Evolutionary conservation across 2,113 vertebrate genomes (phyloP), one percentile per base, ranked within the genome.

Genomic region (Formicarius rufipectus): DNA sequence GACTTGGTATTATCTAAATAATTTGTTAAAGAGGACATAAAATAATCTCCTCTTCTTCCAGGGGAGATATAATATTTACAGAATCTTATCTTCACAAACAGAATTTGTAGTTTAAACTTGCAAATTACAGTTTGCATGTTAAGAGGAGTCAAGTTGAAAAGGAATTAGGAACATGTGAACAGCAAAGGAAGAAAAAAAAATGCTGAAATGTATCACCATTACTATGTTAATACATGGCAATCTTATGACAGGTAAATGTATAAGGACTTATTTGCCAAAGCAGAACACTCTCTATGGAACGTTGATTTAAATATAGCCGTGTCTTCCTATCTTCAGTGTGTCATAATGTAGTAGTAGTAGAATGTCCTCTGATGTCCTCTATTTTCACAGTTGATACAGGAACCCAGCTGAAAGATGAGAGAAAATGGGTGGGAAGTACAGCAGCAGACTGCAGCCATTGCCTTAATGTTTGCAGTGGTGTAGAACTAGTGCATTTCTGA

Each of bases 311-410:
- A 96, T 89, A 91, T 72, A 94, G 52, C 56, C 0, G 0, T 75
- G 69, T 42, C 45, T 93, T 78, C 62, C 30, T 82, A 53, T 93
- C 93, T 95, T 96, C 83, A 87, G 68, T 75, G 73, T 83, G 69
- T 89, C 83, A 76, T 95, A 94, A 94, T 78, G n/a, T 87, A 92
- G 90, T 81, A 82, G 93, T 71, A 85, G 75, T 71, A 88, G 52
- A 19, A 28, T 86, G 93, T 91, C 87, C 90, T 95, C 93, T 92
- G 53, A 90, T 92, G 92, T 69, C 96, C 97, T 97, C 91, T 93
- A 35, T 90, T 95, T 93, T 96, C 94, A 95, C 53, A 93, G 84
- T 62, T 94, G 77, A 91, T 95, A 35, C 64, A 58, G 39, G 33
- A 62, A 95, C 25, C 39, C 39, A 88, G 68, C 9, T 81, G 56